A percentile compares a stretch with the other conserved stretches of the same genome.
Evolutionary conservation across 2,797 vertebrate species (phyloP).

Genomic region (Neopelma chrysocephalum): DNA sequence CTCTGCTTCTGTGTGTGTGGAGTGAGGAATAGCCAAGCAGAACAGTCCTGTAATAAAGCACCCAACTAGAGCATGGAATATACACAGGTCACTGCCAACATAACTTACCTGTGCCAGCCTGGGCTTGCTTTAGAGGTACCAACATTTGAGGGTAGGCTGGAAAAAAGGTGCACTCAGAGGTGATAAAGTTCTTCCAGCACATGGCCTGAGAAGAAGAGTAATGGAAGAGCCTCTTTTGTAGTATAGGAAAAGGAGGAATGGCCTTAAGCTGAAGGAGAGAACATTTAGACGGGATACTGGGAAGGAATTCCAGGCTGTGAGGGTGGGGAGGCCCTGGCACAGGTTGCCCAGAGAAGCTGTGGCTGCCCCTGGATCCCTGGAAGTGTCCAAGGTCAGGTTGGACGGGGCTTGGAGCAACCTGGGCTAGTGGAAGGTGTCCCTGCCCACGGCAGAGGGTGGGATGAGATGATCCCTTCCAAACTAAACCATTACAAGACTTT

Average conservation of each 20-base stretch:
- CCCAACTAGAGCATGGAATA: not conserved
- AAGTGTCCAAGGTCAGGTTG: fast-evolving
- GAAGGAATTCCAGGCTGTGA: fast-evolving
- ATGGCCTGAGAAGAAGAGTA: not conserved
- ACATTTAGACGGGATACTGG: not conserved
- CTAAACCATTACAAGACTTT: too few relatives aligned
- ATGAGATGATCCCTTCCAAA: too few relatives aligned
- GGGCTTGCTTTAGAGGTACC: not conserved
- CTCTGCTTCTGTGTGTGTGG: not conserved
- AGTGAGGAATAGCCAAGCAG: constrained; percentile 5
- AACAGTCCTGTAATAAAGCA: constrained; percentile 1
- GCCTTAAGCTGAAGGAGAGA: not conserved
- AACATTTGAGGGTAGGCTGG: not conserved
- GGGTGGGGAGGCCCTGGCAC: not conserved
- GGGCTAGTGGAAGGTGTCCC: too few relatives aligned
- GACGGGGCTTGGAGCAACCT: not conserved
- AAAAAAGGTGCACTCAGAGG: not conserved
- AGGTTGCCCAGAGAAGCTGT: not conserved
- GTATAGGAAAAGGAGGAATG: fast-evolving
- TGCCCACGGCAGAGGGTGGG: too few relatives aligned
- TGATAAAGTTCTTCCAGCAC: not conserved
- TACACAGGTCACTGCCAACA: not conserved
- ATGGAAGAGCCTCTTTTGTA: not conserved
- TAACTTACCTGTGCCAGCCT: not conserved
- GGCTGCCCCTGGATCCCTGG: not conserved